phyloP scores from a whole-genome alignment of 2,888 invertebrate species.

The Campoplex capitator region DNA sequence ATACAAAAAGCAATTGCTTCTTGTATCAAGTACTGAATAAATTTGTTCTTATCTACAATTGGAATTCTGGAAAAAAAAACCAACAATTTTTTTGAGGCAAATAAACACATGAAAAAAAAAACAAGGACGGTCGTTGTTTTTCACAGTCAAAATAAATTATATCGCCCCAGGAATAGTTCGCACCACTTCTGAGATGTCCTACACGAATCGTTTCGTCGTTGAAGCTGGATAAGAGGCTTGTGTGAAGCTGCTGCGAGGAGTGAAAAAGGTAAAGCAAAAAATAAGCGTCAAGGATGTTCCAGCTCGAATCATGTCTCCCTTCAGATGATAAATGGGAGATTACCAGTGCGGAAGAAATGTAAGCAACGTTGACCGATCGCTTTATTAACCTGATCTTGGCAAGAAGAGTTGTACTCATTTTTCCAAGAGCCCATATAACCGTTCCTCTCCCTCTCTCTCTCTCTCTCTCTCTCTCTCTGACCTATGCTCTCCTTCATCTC shows the following conservation, averaged over 20 bases:
- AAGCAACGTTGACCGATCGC: conserved; percentile 79
- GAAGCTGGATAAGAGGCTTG: not conserved
- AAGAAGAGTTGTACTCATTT: conserved; percentile 60
- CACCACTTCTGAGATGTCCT: not conserved
- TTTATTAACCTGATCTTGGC: conserved; percentile 78
- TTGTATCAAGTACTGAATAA: not conserved
- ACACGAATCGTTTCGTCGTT: conserved; percentile 16
- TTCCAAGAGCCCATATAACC: conserved; percentile 38
- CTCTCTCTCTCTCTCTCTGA: conserved; percentile 18
- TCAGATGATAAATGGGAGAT: conserved; percentile 69
- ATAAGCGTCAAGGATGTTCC: not conserved
- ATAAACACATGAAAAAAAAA: not conserved
- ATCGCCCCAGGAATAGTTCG: not conserved
- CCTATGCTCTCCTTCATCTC: conserved; percentile 48
- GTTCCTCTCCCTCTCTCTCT: not conserved
- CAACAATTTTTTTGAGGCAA: not conserved
- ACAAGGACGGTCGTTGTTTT: not conserved
- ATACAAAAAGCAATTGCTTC: not conserved
- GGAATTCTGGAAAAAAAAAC: not conserved
- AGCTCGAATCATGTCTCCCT: conserved; percentile 10
- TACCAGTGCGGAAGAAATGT: conserved; percentile 49
- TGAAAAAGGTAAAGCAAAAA: not conserved
- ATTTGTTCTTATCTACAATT: not conserved
- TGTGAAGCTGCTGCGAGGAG: not conserved
- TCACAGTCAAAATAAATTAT: not conserved